Percentiles rank a stretch among this genome's conserved stretches.
Evolutionary conservation across 1,140 invertebrate genomes (phyloP).

Genomic region (Oncopeltus fasciatus): DNA sequence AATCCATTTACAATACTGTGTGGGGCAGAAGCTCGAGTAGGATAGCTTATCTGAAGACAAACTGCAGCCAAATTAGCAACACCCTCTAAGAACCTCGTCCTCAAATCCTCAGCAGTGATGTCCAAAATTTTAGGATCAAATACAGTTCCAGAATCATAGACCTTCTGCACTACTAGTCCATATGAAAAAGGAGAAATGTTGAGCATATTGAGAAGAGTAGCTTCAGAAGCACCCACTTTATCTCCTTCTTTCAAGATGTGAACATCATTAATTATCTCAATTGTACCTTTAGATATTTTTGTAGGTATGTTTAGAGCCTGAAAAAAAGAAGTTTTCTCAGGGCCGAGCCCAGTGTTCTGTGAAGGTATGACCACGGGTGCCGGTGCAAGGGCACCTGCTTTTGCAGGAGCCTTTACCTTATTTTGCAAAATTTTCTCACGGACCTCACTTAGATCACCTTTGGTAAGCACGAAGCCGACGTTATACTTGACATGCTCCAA

Average conservation of each 20-base stretch:
- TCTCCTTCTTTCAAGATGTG: constrained; percentile 90
- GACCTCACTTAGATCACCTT: constrained; percentile 84
- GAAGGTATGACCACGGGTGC: constrained; percentile 89
- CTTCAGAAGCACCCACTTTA: constrained; percentile 95
- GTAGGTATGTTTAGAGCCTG: constrained; percentile 98
- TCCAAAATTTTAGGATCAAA: constrained; percentile 94
- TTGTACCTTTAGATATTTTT: constrained; percentile 99
- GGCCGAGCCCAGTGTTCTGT: constrained; percentile 96
- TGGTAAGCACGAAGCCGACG: constrained; percentile 98
- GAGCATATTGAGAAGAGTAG: constrained; percentile 97
- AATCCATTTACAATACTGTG: constrained; percentile 96
- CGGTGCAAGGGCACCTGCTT: constrained; percentile 92
- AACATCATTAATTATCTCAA: constrained; percentile 99
- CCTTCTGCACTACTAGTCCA: constrained; percentile 88
- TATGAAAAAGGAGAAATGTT: constrained; percentile 99
- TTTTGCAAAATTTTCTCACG: constrained; percentile 88
- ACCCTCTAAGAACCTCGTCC: constrained; percentile 78
- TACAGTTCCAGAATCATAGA: constrained; percentile 96
- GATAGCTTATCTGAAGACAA: constrained; percentile 86
- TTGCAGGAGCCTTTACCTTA: constrained; percentile 90
- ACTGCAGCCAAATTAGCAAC: constrained; percentile 89
- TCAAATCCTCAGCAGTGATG: constrained; percentile 92
- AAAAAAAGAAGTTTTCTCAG: constrained; percentile 99
- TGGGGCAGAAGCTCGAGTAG: constrained; percentile 90
- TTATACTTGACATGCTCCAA: constrained; percentile 92